Base-by-base conservation (phyloP, 2,113 vertebrate species). In the Albula glossodonta region DNA sequence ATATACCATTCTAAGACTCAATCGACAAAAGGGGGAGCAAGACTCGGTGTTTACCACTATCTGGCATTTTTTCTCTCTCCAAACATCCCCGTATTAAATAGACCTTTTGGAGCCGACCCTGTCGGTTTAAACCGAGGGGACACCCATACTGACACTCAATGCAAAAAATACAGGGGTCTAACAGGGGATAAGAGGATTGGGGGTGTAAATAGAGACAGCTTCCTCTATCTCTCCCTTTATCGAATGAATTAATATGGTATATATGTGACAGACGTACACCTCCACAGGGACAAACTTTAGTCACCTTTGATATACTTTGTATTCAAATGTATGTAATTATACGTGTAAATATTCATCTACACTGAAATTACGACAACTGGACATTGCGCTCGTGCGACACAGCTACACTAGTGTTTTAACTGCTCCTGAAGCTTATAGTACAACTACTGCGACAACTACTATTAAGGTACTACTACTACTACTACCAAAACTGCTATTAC, bases 91-190 rank as follows among this genome's bases (percentile, higher is more conserved):
- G 49, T 87, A 31, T 41, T 84, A 83, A 89, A 89, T 91, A 93
- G 91, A 89, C 92, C 93, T 93, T 90, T 95, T 97, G 78, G 98
- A 96, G 93, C 96, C 90, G 90, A 90, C 92, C 97, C 96, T 95
- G 97, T 96, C 96, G 96, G 97, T 98, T 99, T 98, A 99, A 98
- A 99, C 97, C 95, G 95, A 97, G 97, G 97, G 97, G 96, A 98
- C 97, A 97, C 97, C 95, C 97, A 96, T 96, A 96, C 96, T 95
- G 95, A 95, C n/a, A 74, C 94, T 96, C 95, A 96, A 79, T 49
- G 49, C 31, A 79, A 79, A 74, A 96, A 96, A 93, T 93, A 90
- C 87, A 94, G 95, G 92, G 93, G 95, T 95, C 94, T 94, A 96
- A 94, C 93, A 94, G 95, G 95, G 96, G 96, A 92, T 91, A 93